Evolutionary conservation across 2,888 invertebrate genomes (phyloP), one percentile per base, ranked within the genome.

Genomic region (Cheilosia urbana): DNA sequence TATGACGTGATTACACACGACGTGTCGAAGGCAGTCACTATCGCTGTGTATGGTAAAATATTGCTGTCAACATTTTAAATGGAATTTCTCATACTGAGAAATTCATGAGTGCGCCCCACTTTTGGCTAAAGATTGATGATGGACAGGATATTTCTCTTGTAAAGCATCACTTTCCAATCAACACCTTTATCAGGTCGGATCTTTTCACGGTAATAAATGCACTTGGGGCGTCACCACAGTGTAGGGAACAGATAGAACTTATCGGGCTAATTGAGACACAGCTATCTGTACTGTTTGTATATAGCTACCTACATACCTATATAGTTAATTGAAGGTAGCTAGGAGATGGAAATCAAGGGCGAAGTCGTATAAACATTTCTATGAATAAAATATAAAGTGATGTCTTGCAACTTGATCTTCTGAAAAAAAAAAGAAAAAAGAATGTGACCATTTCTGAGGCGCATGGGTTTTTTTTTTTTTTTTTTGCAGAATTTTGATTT

Each of bases 21-120:
- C 40, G 72, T 73, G 82, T 72, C 68, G 71, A 83, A 57, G 72
- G 78, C 24, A 78, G 62, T 83, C 72, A 57, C 55, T 45, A 30
- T 82, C 47, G 51, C n/a, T 71, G 62, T 65, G 66, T 37, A n/a
- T 55, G 37, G 11, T 37, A 53, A 79, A 72, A 78, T 30, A 55
- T 60, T 65, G 71, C 34, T 77, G 71, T 72, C 82, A 78, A 73
- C 66, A 78, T 58, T 83, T 30, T 78, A 62, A 83, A 78, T 83
- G 82, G 66, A 72, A 78, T 78, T 83, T 58, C 42, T 78, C 2
- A 27, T 83, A 55, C 66, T 51, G 55, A 19, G 82, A 83, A 83
- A 66, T 66, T 58, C 15, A 34, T 27, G 40, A 19, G 45, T 60
- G 60, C 42, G 82, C 66, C 42, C 78, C 24, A 40, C 47, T 45